Percentiles rank a stretch among this genome's conserved stretches.
phyloP scores from a whole-genome alignment of 1,140 invertebrate genomes.

The Solenopsis invicta region DNA sequence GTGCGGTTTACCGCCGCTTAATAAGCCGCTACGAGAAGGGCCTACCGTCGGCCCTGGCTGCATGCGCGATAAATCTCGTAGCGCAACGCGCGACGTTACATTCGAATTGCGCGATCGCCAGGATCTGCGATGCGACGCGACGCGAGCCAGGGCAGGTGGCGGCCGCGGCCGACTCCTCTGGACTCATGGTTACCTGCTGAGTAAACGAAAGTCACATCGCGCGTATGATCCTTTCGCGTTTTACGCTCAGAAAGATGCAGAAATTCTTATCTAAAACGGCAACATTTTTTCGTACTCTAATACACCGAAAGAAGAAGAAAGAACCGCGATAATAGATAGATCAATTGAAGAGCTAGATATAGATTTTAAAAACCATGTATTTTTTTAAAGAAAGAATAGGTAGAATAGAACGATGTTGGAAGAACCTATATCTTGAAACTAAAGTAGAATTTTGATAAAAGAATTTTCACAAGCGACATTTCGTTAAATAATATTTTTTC shows the following conservation, averaged over 20 bases:
- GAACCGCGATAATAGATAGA: background rate
- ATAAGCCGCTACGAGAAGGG: constrained; percentile 81
- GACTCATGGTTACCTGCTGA: background rate
- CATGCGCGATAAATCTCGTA: constrained; percentile 78
- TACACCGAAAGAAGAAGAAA: background rate
- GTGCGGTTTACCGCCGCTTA: constrained; percentile 79
- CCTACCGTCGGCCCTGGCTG: constrained; percentile 46
- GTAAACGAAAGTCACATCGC: background rate
- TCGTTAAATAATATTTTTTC: background rate
- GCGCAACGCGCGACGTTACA: constrained; percentile 44
- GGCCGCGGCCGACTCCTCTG: constrained; percentile 33
- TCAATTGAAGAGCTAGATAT: background rate
- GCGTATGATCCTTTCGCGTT: background rate
- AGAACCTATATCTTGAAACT: background rate
- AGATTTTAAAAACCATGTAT: background rate
- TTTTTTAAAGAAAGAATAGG: background rate
- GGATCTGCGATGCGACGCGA: background rate
- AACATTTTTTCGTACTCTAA: background rate
- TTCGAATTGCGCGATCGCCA: constrained; percentile 60
- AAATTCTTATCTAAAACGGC: background rate
- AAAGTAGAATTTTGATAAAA: background rate
- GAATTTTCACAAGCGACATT: background rate
- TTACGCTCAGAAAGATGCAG: background rate
- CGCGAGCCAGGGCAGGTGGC: constrained; percentile 59
- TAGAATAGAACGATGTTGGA: background rate